Conservation (phyloP, 2,888 invertebrate species). For the Drosophila recens region DNA sequence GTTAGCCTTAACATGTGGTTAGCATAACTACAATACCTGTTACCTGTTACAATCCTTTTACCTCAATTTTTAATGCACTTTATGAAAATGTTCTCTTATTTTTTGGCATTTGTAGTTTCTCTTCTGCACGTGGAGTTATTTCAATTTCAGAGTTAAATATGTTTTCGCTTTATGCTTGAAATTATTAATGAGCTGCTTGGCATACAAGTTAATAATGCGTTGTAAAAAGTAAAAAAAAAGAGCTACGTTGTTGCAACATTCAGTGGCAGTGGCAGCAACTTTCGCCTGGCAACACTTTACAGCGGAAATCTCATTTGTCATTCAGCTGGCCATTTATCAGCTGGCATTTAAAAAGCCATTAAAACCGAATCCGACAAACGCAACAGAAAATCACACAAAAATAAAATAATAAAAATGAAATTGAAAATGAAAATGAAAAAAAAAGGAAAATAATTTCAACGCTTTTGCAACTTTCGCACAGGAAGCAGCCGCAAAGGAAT, state of each 20-base stretch:
- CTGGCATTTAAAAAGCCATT: slow-evolving; percentile 82
- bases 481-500: slow-evolving; percentile 44
- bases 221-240: slow-evolving; percentile 27
- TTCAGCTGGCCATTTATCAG: slow-evolving; percentile 78
- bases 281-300: slow-evolving; percentile 51
- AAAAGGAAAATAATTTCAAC: slow-evolving; percentile 31
- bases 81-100: slow-evolving; percentile 5
- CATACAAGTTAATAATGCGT: slow-evolving; percentile 59
- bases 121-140: slow-evolving; percentile 16
- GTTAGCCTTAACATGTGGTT: slow-evolving; percentile 28
- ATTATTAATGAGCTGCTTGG: slow-evolving; percentile 67
- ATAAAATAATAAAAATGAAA: slow-evolving; percentile 26
- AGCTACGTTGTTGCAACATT: slow-evolving; percentile 16
- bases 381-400: slow-evolving; percentile 30
- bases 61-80: slow-evolving; percentile 31
- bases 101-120: slow-evolving; percentile 1
- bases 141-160: slow-evolving; percentile 34
- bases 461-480: slow-evolving; percentile 50
- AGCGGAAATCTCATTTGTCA: slow-evolving; percentile 77
- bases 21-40: background rate
- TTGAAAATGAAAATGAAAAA: slow-evolving; percentile 30
- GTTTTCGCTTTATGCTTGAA: slow-evolving; percentile 33
- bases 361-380: slow-evolving; percentile 77
- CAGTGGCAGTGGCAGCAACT: slow-evolving; percentile 19
- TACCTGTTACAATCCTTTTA: slow-evolving; percentile 12